Conservation (phyloP, 2,797 vertebrate species). For the Cyclura pinguis region DNA sequence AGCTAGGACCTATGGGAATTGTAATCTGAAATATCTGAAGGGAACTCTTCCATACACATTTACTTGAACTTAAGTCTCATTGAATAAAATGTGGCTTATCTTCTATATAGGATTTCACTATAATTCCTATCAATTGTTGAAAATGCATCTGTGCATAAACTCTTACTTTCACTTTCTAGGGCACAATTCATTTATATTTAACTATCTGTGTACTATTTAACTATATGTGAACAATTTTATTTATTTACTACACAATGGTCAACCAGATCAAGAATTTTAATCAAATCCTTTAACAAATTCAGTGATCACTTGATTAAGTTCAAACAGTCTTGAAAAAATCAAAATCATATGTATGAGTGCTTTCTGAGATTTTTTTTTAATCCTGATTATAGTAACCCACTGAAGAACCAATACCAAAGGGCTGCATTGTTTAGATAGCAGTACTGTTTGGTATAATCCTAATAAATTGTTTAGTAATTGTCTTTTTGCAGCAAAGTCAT, state of each 20-base stretch:
- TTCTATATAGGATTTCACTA: neutral
- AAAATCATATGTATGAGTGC: neutral
- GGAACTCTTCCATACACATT: neutral
- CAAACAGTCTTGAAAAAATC: neutral
- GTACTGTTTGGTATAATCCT: neutral
- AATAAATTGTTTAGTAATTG: neutral
- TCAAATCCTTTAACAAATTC: neutral
- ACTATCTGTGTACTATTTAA: neutral
- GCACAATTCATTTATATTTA: neutral
- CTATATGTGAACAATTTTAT: neutral
- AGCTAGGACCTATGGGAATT: too few relatives aligned
- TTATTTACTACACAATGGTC: neutral
- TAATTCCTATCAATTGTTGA: neutral
- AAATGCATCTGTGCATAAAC: too few relatives aligned
- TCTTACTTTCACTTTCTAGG: neutral
- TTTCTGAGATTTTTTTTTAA: neutral
- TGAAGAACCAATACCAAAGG: neutral
- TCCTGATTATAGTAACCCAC: neutral
- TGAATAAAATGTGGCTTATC: neutral
- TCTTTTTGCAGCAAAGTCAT: neutral
- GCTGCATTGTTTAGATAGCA: neutral
- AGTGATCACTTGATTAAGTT: neutral
- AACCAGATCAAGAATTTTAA: neutral
- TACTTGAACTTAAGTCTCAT: neutral
- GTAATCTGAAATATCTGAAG: too few relatives aligned